Conservation (phyloP, 2,113 vertebrate species). For the Chloroceryle aenea region DNA sequence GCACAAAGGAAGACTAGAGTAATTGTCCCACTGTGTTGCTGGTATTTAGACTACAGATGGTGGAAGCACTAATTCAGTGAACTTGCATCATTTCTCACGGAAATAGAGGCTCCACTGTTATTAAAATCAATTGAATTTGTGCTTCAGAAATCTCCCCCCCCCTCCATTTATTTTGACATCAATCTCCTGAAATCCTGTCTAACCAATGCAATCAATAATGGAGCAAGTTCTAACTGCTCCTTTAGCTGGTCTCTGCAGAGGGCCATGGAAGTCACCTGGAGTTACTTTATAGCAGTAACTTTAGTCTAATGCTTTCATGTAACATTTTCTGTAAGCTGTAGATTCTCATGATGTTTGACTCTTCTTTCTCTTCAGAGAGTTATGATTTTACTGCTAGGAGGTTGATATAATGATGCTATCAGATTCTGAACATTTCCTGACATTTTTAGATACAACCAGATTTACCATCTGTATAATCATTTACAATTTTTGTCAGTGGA, state of each 20-base stretch:
- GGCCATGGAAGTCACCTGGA: not conserved
- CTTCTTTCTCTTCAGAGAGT: not conserved
- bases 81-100: not conserved
- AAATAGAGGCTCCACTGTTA: not conserved
- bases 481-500: not conserved
- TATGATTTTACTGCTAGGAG: not conserved
- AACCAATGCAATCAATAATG: not conserved
- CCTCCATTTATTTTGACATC: not conserved
- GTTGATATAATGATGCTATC: not conserved
- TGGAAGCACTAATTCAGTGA: not conserved
- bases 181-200: not conserved
- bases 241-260: not conserved
- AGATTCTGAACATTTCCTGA: not conserved
- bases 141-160: not conserved
- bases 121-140: not conserved
- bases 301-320: not conserved
- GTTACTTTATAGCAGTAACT: not conserved
- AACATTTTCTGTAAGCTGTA: not conserved
- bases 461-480: not conserved
- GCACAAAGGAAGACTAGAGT: not conserved
- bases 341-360: not conserved
- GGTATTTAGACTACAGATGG: not conserved
- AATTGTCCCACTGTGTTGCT: not conserved
- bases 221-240: not conserved
- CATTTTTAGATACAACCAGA: not conserved